These are phyloP conservation scores for Andrena cerasifolii DNA, from an alignment of 1,140 invertebrate genomes.

Conservation along the genomic window DNA sequence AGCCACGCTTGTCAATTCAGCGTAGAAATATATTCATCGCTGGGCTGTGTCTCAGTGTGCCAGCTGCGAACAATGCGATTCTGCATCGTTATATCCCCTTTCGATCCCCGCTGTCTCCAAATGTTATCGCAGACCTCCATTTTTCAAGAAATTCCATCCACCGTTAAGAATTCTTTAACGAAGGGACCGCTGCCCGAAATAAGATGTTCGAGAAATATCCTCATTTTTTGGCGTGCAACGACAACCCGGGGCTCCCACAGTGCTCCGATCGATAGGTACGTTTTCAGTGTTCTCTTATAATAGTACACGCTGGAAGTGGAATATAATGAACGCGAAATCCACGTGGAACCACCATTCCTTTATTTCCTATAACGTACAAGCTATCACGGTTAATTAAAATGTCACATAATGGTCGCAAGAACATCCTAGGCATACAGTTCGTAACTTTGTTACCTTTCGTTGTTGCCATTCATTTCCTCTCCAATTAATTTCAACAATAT, in stretches of 20 bases:
- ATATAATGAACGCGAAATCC: neutral
- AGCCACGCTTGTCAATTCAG: conserved; percentile 11
- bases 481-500: neutral
- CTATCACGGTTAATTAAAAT: neutral
- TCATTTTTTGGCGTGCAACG: neutral
- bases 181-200: too few species aligned
- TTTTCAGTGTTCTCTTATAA: neutral
- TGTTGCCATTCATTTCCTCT: too few species aligned
- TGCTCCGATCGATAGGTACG: neutral
- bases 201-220: too few species aligned
- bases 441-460: neutral
- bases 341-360: neutral
- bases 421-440: neutral
- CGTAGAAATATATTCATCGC: conserved; percentile 29
- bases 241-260: too few species aligned
- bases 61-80: neutral
- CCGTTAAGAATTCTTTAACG: neutral
- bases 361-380: neutral
- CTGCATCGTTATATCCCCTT: neutral
- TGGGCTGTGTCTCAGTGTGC: neutral
- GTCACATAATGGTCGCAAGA: neutral
- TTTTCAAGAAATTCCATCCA: neutral
- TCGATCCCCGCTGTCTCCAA: neutral
- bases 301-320: neutral
- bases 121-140: neutral